Conservation (phyloP, 92 coral and sea anemone genomes). For the Montipora capitata region DNA sequence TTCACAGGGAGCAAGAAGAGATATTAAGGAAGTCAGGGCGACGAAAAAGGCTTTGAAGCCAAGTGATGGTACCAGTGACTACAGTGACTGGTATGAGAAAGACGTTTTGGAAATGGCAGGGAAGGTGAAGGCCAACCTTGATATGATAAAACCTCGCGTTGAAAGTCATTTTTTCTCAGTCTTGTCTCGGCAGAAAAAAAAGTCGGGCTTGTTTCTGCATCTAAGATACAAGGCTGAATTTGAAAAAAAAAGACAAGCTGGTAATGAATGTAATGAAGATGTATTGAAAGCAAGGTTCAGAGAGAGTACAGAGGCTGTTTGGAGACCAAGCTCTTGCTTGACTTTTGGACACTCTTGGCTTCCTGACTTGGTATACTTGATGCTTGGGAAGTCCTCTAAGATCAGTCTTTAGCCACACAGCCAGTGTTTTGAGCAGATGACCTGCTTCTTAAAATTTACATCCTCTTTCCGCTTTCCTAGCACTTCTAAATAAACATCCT, state of each 20-base stretch:
- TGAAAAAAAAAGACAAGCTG: slow-evolving; percentile 38
- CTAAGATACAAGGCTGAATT: slow-evolving; percentile 44
- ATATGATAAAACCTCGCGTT: slow-evolving; percentile 10
- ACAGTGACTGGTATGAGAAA: slow-evolving; percentile 72
- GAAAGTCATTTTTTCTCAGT: slow-evolving; percentile 55
- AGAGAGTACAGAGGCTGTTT: slow-evolving; percentile 56
- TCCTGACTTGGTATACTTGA: slow-evolving; percentile 31
- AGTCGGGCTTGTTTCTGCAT: slow-evolving; percentile 27
- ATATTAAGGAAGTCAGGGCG: slow-evolving; percentile 56
- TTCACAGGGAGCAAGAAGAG: slow-evolving; percentile 69
- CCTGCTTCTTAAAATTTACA: slow-evolving; percentile 61
- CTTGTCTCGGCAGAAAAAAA: slow-evolving; percentile 41
- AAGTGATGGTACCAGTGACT: slow-evolving; percentile 40
- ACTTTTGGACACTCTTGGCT: not conserved
- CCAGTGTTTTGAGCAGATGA: slow-evolving; percentile 65
- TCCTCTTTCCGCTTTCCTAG: slow-evolving; percentile 54
- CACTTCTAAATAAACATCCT: slow-evolving; percentile 54
- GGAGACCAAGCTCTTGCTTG: slow-evolving; percentile 69
- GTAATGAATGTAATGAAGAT: slow-evolving; percentile 27
- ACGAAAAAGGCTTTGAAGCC: slow-evolving; percentile 56
- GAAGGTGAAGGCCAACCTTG: slow-evolving; percentile 48
- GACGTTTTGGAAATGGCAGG: slow-evolving; percentile 65
- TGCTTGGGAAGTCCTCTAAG: slow-evolving; percentile 41
- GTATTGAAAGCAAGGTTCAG: slow-evolving; percentile 61
- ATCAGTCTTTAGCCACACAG: slow-evolving; percentile 27